Percentiles rank a stretch among this genome's conserved stretches.
phyloP scores from a whole-genome alignment of 2,113 vertebrate species.

The Tetrax tetrax region DNA sequence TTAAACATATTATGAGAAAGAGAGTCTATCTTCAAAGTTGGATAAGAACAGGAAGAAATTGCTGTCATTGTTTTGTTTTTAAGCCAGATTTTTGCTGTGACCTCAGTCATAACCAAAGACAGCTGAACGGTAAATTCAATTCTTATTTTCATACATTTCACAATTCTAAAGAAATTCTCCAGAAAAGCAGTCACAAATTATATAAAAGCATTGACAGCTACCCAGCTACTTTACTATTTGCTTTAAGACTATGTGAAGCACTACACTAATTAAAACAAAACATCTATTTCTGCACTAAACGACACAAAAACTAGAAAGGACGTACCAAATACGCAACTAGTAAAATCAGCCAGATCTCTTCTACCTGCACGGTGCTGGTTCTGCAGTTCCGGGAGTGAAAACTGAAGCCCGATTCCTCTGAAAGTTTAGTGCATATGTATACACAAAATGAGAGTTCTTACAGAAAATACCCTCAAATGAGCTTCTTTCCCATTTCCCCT shows the following conservation, averaged over 20 bases:
- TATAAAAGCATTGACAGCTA: not conserved
- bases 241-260: not conserved
- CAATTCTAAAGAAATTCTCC: not conserved
- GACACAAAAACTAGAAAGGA: not conserved
- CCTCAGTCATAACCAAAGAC: not conserved
- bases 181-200: not conserved
- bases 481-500: not conserved
- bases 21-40: not conserved
- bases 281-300: not conserved
- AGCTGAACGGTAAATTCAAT: not conserved
- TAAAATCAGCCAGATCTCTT: not conserved
- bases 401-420: not conserved
- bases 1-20: not conserved
- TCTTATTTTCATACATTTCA: not conserved
- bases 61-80: not conserved
- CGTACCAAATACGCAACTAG: not conserved
- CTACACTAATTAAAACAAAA: not conserved
- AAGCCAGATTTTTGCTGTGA: not conserved
- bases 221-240: not conserved
- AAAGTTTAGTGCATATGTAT: not conserved
- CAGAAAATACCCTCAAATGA: not conserved
- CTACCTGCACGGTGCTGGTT: fast-evolving
- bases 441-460: not conserved
- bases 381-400: not conserved
- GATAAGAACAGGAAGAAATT: not conserved